A percentile compares a stretch with the other conserved stretches of the same genome.
Evolutionary conservation across 1,140 invertebrate species (phyloP).

Genomic region (Aplysia californica): DNA sequence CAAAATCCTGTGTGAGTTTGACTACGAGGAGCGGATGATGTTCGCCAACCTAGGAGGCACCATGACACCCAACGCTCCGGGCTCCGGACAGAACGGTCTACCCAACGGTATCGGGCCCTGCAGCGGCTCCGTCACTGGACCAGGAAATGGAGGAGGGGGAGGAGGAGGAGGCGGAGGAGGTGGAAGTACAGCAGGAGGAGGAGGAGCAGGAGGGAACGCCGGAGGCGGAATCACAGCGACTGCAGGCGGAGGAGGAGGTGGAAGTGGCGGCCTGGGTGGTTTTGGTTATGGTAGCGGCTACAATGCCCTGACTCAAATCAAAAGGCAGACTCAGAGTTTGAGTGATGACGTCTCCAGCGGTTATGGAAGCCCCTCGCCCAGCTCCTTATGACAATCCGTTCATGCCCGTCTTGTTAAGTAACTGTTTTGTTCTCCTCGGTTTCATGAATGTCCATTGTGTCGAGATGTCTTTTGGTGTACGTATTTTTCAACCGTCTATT

Average conservation of each 20-base stretch:
- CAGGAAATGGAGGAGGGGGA: neutral
- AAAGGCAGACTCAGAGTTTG: constrained; percentile 79
- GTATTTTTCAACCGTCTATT: no score
- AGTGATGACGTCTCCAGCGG: constrained; percentile 69
- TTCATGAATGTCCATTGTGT: no score
- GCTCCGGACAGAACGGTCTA: no score
- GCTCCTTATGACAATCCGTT: constrained; percentile 47
- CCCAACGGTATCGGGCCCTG: constrained; percentile 4
- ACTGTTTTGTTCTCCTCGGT: no score
- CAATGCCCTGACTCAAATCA: constrained; percentile 85
- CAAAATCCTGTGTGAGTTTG: constrained; percentile 93
- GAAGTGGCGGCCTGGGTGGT: neutral
- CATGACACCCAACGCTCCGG: neutral
- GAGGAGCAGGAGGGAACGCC: neutral
- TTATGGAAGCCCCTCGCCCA: constrained; percentile 67
- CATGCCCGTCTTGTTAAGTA: neutral
- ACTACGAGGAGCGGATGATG: constrained; percentile 90
- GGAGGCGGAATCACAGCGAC: neutral
- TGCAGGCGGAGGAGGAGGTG: neutral
- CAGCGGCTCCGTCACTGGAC: neutral
- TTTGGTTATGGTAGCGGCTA: constrained; percentile 76
- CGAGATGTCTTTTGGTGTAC: no score
- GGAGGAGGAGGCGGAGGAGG: neutral
- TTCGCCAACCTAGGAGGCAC: constrained; percentile 84
- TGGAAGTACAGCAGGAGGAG: neutral